Base-by-base conservation (phyloP, 1,140 invertebrate species). In the Psix sp. region DNA sequence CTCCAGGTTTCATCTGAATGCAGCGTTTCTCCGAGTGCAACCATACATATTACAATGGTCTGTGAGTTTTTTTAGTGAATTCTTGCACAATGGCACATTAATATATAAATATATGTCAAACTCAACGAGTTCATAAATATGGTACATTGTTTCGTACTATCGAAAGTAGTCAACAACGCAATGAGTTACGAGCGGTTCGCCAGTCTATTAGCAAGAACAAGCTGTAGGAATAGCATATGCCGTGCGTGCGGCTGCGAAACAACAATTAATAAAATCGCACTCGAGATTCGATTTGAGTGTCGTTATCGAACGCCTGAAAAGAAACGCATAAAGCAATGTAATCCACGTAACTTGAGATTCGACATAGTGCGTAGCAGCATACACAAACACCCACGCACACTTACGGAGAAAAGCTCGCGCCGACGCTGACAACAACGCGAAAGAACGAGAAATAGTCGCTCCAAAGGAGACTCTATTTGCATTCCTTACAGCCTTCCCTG, bases 391-490 rank as follows among this genome's bases (percentile, higher is more conserved):
- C 39, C 18, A 57, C 54, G 31, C 18, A 24, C 46, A 24, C 39
- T 6, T 24, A 51, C 45, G 45, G 38, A 5, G 18, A 10, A 1
- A 10, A 48, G 40, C n/a, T 36, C 13, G 45, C 33, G 46, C 11
- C 60, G 59, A 77, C 59, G 65, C 56, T 71, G 60, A 52, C 45
- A 43, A 59, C 52, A 54, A 60, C 9, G 43, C 46, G 46, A 74
- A 57, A 46, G 49, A 63, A 59, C 71, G 66, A 71, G 65, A 67
- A 62, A 60, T 71, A 54, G 59, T 67, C 51, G 36, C 16, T 42
- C 46, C 57, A 26, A 71, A 77, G 74, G 78, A 77, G 78, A 78
- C 63, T 84, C 79, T 85, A 84, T 85, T 85, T 85, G 77, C 83
- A 84, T 84, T 82, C 84, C 80, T 65, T 54, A 60, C 65, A 73